Evolutionary conservation across 2,797 vertebrate species (phyloP).

Genomic region (Micromesistius poutassou): DNA sequence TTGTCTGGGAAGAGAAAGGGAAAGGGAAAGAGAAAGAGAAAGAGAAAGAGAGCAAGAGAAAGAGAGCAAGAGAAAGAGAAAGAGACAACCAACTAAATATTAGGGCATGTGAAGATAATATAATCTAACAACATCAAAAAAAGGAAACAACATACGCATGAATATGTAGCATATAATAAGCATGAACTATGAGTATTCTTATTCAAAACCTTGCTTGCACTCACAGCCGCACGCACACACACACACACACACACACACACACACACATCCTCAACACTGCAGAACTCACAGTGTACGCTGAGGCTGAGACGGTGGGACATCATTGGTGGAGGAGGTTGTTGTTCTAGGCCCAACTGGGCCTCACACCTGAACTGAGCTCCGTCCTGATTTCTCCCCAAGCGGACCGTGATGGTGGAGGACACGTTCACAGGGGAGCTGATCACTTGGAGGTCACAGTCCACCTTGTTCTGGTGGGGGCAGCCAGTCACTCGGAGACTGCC

Average conservation of each 20-base stretch:
- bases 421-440: slow-evolving; percentile 22
- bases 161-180: not conserved
- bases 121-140: too few relatives aligned
- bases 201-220: not conserved
- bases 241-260: slow-evolving; percentile 4
- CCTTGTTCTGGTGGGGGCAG: slow-evolving; percentile 12
- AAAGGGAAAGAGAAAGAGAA: not conserved
- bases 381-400: slow-evolving; percentile 28
- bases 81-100: too few relatives aligned
- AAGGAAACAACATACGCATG: too few relatives aligned
- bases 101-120: too few relatives aligned
- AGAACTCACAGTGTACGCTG: slow-evolving; percentile 63
- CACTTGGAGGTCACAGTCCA: slow-evolving; percentile 2
- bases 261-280: not conserved
- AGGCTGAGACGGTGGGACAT: slow-evolving; percentile 44
- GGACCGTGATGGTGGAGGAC: slow-evolving; percentile 27
- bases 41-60: not conserved
- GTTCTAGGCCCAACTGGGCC: slow-evolving; percentile 49
- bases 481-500: slow-evolving; percentile 8
- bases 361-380: slow-evolving; percentile 51
- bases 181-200: not conserved
- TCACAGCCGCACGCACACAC: not conserved
- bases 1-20: slow-evolving; percentile 49
- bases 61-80: not conserved
- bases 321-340: not conserved